phyloP scores from a whole-genome alignment of 1,140 invertebrate species.

The Panagrolaimus sp. region DNA sequence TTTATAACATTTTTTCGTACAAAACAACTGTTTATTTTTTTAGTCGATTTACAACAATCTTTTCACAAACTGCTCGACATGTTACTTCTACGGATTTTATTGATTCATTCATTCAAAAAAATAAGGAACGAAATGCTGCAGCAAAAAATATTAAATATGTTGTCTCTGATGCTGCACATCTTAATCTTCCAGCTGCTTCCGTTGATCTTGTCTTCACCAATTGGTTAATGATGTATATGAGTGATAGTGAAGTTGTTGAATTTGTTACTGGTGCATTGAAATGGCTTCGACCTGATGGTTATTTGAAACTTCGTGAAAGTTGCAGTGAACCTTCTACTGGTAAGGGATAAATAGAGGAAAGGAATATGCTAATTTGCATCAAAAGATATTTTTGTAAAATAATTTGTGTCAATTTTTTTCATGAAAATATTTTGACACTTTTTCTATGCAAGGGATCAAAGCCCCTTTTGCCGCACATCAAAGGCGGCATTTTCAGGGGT shows the following conservation, averaged over 20 bases:
- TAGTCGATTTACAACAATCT: constrained; percentile 63
- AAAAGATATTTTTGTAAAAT: too few species aligned
- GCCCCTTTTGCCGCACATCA: too few species aligned
- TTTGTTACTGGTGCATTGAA: constrained; percentile 61
- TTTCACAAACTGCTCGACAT: constrained; percentile 61
- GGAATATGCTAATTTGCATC: too few species aligned
- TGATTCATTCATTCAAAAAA: constrained; percentile 63
- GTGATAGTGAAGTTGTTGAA: constrained; percentile 61
- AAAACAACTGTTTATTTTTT: too few species aligned
- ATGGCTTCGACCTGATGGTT: constrained; percentile 63
- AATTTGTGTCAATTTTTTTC: too few species aligned
- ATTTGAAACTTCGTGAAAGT: constrained; percentile 63
- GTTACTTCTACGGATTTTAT: constrained; percentile 66
- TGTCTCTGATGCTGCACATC: constrained; percentile 63
- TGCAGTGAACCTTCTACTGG: constrained; percentile 64
- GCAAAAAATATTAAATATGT: constrained; percentile 62
- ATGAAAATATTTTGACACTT: too few species aligned
- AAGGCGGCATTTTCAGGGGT: neutral
- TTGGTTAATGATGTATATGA: constrained; percentile 67
- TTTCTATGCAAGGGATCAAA: too few species aligned
- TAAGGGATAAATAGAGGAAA: constrained; percentile 42
- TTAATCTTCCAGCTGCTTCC: constrained; percentile 59
- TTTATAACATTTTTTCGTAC: too few species aligned
- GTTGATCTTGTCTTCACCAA: constrained; percentile 65
- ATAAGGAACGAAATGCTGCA: constrained; percentile 60